Percentiles rank a stretch among this genome's conserved stretches.
phyloP scores from a whole-genome alignment of 2,113 vertebrate species.

The Dicaeum eximium region DNA sequence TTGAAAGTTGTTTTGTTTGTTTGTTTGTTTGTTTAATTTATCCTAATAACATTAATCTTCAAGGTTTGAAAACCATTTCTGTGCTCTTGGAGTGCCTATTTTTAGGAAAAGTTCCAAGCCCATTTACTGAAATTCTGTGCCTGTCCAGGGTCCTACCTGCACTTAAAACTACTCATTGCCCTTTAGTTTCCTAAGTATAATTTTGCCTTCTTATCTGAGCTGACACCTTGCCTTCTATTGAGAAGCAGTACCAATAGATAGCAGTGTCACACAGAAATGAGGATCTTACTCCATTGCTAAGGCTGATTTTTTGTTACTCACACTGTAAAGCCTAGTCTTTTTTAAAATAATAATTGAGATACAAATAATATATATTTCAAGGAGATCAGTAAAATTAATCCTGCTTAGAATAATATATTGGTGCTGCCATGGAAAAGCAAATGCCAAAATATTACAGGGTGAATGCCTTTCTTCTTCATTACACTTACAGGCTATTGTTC shows the following conservation, averaged over 20 bases:
- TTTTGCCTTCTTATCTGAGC: neutral
- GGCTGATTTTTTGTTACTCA: neutral
- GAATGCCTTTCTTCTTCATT: neutral
- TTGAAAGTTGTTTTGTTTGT: neutral
- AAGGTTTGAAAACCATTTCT: neutral
- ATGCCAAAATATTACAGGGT: neutral
- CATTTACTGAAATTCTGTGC: neutral
- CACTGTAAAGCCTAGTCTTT: neutral
- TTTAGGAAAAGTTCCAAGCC: neutral
- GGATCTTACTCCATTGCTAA: neutral
- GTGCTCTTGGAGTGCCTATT: neutral
- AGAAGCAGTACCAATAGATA: neutral
- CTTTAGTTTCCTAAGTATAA: neutral
- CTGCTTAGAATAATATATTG: neutral
- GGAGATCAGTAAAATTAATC: neutral
- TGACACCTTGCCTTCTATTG: neutral
- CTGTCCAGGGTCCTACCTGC: neutral
- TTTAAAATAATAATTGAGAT: neutral
- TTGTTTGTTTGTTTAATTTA: neutral
- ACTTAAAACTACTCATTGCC: neutral
- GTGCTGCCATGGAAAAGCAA: neutral
- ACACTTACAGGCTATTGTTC: neutral
- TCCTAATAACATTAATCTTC: neutral
- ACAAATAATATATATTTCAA: neutral
- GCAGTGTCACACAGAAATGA: neutral